Evolutionary conservation across 2,888 invertebrate species (phyloP), one percentile per base, ranked within the genome.

Genomic region (Agrypnus murinus): DNA sequence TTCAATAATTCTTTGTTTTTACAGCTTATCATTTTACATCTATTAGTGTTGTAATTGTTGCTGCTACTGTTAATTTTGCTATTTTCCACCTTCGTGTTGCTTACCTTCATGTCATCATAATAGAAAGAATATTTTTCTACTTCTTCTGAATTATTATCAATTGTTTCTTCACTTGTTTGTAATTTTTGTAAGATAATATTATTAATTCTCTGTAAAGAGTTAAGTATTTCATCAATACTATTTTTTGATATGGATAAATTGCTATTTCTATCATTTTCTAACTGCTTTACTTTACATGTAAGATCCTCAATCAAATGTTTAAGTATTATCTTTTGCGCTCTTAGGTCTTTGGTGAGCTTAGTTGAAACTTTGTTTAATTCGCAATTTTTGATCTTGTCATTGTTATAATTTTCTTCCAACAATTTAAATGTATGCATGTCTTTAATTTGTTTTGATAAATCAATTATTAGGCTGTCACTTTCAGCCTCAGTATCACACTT

Each of bases 301-400:
- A 50, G 12, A 8, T 58, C 12, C 15, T 43, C 1, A 3, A 69
- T 17, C 25, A 69, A 10, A 2, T 69, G n/a, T 64, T 63, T 5
- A 25, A 46, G 9, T 69, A 45, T 32, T 38, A 38, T 48, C 17
- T 40, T 34, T 12, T 19, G n/a, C 10, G 7, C 17, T 10, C 9
- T 2, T 10, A 46, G 10, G 0, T 46, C 46, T 9, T 19, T 19
- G 0, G 19, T 10, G 2, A 46, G 17, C 2, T 46, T 9, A 19
- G 15, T 9, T 4, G 17, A 4, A 19, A 9, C 5, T 4, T n/a
- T 7, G 7, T 53, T 53, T 12, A 14, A 12, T 53, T 53, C 15
- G 12, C n/a, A 0, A 32, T 17, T 46, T 19, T 19, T 46, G 10
- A 19, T 46, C 19, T 46, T 46, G 17, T 46, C 46, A 10, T 19